Percentiles rank a stretch among this genome's conserved stretches.
These are phyloP conservation scores for Nudaria mundana DNA, from an alignment of 2,888 invertebrate genomes.

Conservation along the genomic window DNA sequence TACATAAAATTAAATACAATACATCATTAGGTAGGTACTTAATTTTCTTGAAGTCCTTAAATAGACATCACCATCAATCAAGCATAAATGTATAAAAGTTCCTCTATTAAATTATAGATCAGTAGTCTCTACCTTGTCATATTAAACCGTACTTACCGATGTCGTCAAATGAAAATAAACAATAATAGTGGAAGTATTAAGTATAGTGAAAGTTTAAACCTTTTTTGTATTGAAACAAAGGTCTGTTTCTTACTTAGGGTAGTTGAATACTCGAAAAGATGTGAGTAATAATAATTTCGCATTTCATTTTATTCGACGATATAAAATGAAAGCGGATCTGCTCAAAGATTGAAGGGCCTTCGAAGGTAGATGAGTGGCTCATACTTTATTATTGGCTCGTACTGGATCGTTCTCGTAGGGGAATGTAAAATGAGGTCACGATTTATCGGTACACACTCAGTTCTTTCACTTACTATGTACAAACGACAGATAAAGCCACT, in stretches of 20 bases:
- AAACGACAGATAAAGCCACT: conserved; percentile 26
- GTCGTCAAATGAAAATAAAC: conserved; percentile 29
- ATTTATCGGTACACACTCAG: conserved; percentile 35
- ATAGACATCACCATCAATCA: too few relatives aligned
- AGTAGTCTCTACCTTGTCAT: too few relatives aligned
- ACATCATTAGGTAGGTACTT: too few relatives aligned
- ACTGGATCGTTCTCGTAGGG: conserved; percentile 55
- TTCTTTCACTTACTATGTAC: conserved; percentile 19
- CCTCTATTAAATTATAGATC: too few relatives aligned
- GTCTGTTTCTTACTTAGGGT: conserved; percentile 37
- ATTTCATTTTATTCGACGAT: conserved; percentile 69
- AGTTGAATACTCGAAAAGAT: conserved; percentile 46
- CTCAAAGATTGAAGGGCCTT: conserved; percentile 69
- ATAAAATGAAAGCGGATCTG: too few relatives aligned
- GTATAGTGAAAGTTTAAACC: too few relatives aligned
- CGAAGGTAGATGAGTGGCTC: conserved; percentile 62
- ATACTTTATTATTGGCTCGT: conserved; percentile 75
- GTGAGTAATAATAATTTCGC: conserved; percentile 69
- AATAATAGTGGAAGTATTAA: conserved; percentile 53
- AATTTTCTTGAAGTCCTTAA: too few relatives aligned
- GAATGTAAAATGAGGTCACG: conserved; percentile 70
- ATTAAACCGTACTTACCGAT: too few relatives aligned
- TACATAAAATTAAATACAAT: too few relatives aligned
- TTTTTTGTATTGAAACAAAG: conserved; percentile 51
- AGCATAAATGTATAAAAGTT: too few relatives aligned